Conservation (phyloP, 2,888 invertebrate species). For the Cheiracanthium punctorium region DNA sequence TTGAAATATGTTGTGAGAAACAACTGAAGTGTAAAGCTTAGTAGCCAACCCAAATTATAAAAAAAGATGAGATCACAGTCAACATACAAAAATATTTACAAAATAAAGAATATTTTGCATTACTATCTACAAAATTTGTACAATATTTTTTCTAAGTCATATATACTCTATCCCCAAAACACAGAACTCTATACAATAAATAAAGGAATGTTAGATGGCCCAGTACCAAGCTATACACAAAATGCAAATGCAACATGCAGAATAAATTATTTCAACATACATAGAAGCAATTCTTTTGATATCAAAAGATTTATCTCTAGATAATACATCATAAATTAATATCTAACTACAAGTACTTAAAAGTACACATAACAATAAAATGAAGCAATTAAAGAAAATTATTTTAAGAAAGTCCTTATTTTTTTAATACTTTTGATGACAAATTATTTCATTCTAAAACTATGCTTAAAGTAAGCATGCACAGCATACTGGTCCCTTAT, state of each 20-base stretch:
- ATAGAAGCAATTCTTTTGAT: neutral
- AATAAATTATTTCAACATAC: neutral
- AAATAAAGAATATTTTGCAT: neutral
- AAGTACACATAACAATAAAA: neutral
- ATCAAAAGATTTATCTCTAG: neutral
- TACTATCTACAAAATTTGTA: conserved; percentile 12
- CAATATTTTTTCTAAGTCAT: neutral
- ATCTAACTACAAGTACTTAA: neutral
- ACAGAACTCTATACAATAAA: conserved; percentile 27
- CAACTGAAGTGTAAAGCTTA: conserved; percentile 1
- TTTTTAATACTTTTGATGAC: too few species aligned
- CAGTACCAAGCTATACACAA: neutral
- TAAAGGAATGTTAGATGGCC: conserved; percentile 56
- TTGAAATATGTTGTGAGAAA: neutral
- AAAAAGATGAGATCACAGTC: conserved; percentile 7
- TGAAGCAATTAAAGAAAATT: neutral
- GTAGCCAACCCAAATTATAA: conserved; percentile 10
- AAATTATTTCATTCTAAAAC: too few species aligned
- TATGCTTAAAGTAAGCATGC: too few species aligned
- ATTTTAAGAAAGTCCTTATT: too few species aligned
- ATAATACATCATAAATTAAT: too few species aligned
- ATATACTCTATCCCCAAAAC: conserved; percentile 9
- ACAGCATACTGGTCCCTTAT: too few species aligned
- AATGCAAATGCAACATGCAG: neutral
- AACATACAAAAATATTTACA: conserved; percentile 15